phyloP scores from a whole-genome alignment of 2,113 vertebrate species.

The Lonchura striata region DNA sequence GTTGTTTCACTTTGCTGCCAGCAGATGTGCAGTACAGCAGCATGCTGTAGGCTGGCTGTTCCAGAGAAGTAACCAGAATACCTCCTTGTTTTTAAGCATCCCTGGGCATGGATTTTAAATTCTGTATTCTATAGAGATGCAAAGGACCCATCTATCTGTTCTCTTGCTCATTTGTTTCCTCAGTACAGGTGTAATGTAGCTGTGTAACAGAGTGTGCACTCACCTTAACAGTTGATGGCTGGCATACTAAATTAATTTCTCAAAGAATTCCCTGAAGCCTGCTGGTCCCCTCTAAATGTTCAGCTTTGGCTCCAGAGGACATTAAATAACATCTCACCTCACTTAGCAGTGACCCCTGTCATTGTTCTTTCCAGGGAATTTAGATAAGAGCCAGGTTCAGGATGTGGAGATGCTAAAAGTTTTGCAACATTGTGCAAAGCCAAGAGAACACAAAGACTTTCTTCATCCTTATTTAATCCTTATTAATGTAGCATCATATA shows the following conservation, averaged over 20 bases:
- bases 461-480: neutral
- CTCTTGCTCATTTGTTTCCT: fast-evolving
- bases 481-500: neutral
- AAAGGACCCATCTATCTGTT: neutral
- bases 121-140: neutral
- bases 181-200: neutral
- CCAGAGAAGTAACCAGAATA: neutral
- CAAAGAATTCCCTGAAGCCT: neutral
- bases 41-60: fast-evolving
- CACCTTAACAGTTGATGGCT: neutral
- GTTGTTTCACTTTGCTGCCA: neutral
- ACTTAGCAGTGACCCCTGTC: neutral
- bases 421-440: neutral
- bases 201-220: neutral
- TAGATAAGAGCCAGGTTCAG: neutral
- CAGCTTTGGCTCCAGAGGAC: neutral
- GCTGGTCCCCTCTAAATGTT: neutral
- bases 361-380: neutral
- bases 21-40: neutral
- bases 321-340: neutral
- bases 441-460: neutral
- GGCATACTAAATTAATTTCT: neutral
- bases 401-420: neutral
- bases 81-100: neutral
- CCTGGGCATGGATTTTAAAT: neutral